Evolutionary conservation across 2,113 vertebrate genomes (phyloP).

Genomic region (Meles meles): DNA sequence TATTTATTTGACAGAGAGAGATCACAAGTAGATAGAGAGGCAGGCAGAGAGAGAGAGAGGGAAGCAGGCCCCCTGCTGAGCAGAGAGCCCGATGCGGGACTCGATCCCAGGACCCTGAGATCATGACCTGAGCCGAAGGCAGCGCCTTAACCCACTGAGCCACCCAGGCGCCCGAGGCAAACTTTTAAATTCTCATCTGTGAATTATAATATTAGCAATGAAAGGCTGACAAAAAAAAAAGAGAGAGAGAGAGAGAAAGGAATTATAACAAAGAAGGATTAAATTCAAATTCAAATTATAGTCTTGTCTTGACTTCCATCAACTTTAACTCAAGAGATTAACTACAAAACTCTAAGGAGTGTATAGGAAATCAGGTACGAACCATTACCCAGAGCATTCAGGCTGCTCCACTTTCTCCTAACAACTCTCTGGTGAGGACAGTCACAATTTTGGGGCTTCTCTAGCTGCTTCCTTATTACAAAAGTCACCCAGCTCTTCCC

Average conservation of each 20-base stretch:
- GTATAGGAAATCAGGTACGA: neutral
- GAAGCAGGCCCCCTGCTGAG: too few relatives aligned
- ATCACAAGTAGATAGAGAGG: too few relatives aligned
- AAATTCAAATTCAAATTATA: slow-evolving; percentile 47
- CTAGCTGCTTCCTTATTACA: neutral
- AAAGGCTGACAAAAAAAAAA: neutral
- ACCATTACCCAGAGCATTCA: neutral
- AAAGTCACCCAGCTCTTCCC: neutral
- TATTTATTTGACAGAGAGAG: too few relatives aligned
- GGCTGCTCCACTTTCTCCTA: neutral
- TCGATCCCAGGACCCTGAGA: too few relatives aligned
- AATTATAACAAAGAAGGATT: slow-evolving; percentile 6
- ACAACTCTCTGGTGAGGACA: neutral
- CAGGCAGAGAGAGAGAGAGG: too few relatives aligned
- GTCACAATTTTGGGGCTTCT: neutral
- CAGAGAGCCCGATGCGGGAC: too few relatives aligned
- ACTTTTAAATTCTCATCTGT: slow-evolving; percentile 23
- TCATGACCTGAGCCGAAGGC: too few relatives aligned
- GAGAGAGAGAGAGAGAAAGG: neutral
- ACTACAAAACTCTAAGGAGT: neutral
- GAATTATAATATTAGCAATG: slow-evolving; percentile 44
- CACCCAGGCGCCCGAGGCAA: too few relatives aligned
- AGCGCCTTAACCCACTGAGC: too few relatives aligned
- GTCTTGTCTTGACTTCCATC: slow-evolving; percentile 27
- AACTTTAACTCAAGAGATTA: slow-evolving; percentile 35